Evolutionary conservation across 1,140 invertebrate genomes (phyloP), one percentile per base, ranked within the genome.

Genomic region (Aphelinus certus): DNA sequence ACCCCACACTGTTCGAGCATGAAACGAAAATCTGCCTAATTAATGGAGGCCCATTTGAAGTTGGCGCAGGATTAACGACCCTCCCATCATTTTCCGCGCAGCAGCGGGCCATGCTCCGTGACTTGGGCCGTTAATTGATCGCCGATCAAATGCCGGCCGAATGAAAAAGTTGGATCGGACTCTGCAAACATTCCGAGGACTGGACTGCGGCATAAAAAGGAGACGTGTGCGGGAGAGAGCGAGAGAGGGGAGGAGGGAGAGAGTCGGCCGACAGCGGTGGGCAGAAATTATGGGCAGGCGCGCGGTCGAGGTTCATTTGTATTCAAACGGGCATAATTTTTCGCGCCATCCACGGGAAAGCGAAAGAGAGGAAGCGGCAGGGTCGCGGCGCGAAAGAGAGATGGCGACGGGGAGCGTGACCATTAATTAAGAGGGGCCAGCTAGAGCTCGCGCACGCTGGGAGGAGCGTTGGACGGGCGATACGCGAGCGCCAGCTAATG

Each of bases 321-420:
- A 82, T 81, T 83, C 74, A 82, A 82, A 83, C 78, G 77, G 58
- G 77, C 74, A 82, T 81, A 78, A 82, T 83, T 84, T 83, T 83
- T 82, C 76, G 76, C 71, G 63, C 72, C 76, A 72, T 79, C 60
- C 71, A 67, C 67, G 71, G 66, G 55, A 7, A 7, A 4, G 3
- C 48, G 10, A 3, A 6, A 66, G 48, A 10, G 48, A 53, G n/a
- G 48, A 53, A 5, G 64, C 48, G 2, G 49, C 2, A 3, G 2
- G 42, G 43, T 68, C 51, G 70, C n/a, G 53, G 51, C 51, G 70
- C n/a, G 53, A 56, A 26, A 63, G 63, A 65, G 69, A 56, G 43
- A 62, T 46, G 7, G 6, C 58, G 26, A 49, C 61, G 7, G 26
- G 7, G 7, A 10, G 76, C 60, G 55, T 66, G 79, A 71, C 77